These are phyloP conservation scores for Octopus bimaculoides DNA, from an alignment of 1,140 invertebrate species.

Conservation along the genomic window DNA sequence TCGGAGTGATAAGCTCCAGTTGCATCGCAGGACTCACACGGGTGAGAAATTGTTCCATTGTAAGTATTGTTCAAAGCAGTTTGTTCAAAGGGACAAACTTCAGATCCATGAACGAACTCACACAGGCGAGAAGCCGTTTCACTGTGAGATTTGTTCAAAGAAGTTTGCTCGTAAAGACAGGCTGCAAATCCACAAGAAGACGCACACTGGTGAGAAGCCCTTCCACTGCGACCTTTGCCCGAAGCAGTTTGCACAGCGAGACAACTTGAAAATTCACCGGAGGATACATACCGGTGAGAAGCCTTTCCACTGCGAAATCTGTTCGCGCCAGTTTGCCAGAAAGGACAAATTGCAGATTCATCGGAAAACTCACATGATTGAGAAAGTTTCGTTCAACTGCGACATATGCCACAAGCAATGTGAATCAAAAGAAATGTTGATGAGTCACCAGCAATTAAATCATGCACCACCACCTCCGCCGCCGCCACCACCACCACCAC, in stretches of 20 bases:
- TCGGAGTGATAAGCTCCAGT: slow-evolving; percentile 84
- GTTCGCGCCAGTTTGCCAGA: background rate
- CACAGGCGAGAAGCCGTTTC: slow-evolving; percentile 92
- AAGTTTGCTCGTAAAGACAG: slow-evolving; percentile 86
- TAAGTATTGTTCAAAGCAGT: slow-evolving; percentile 78
- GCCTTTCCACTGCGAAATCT: slow-evolving; percentile 10
- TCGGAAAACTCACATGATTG: background rate
- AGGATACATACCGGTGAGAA: slow-evolving; percentile 7
- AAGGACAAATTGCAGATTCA: slow-evolving; percentile 1
- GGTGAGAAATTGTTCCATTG: slow-evolving; percentile 76
- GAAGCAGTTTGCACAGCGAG: slow-evolving; percentile 5
- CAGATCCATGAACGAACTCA: slow-evolving; percentile 90
- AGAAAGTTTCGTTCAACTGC: slow-evolving; percentile 38
- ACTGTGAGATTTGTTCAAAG: slow-evolving; percentile 85
- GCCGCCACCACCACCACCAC: background rate
- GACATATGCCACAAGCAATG: slow-evolving; percentile 17
- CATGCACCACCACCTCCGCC: background rate
- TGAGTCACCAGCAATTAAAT: background rate
- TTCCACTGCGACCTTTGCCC: slow-evolving; percentile 15
- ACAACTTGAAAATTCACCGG: background rate
- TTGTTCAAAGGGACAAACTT: slow-evolving; percentile 85
- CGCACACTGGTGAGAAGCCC: slow-evolving; percentile 63
- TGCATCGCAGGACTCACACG: slow-evolving; percentile 88
- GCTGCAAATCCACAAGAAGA: slow-evolving; percentile 71
- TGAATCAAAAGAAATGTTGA: slow-evolving; percentile 30